Conservation (phyloP, 2,797 vertebrate genomes). For the Diplodus puntazzo region DNA sequence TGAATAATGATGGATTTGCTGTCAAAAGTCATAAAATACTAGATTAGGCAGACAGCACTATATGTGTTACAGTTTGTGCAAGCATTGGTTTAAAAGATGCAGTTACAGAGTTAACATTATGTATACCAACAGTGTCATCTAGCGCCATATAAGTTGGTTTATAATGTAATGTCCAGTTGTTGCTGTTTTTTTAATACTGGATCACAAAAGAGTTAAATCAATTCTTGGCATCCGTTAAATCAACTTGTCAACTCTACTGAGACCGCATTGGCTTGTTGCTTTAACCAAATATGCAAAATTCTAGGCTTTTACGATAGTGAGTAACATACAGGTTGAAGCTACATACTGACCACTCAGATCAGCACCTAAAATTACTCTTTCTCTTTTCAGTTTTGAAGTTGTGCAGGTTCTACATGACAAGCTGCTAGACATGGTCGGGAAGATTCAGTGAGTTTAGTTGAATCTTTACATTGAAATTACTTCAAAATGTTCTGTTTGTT, state of each 20-base stretch:
- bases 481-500: constrained; percentile 49
- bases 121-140: neutral
- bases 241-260: neutral
- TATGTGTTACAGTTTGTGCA: neutral
- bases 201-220: neutral
- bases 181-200: neutral
- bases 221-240: too few species aligned
- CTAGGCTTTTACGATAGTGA: too few species aligned
- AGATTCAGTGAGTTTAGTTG: constrained; percentile 85
- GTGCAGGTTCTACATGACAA: constrained; percentile 90
- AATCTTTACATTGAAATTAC: constrained; percentile 30
- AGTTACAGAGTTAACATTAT: neutral
- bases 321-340: neutral
- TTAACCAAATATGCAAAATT: neutral
- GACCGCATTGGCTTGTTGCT: neutral
- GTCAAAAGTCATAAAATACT: neutral
- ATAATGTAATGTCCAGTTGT: neutral
- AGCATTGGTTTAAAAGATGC: neutral
- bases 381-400: constrained; percentile 90
- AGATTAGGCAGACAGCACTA: neutral
- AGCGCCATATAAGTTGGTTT: neutral
- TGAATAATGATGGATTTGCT: neutral
- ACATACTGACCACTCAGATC: neutral
- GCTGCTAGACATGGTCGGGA: constrained; percentile 90
- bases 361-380: constrained; percentile 27